Percentiles rank a stretch among this genome's conserved stretches.
Evolutionary conservation across 2,888 invertebrate species (phyloP).

Genomic region (Priocnemis perturbator): DNA sequence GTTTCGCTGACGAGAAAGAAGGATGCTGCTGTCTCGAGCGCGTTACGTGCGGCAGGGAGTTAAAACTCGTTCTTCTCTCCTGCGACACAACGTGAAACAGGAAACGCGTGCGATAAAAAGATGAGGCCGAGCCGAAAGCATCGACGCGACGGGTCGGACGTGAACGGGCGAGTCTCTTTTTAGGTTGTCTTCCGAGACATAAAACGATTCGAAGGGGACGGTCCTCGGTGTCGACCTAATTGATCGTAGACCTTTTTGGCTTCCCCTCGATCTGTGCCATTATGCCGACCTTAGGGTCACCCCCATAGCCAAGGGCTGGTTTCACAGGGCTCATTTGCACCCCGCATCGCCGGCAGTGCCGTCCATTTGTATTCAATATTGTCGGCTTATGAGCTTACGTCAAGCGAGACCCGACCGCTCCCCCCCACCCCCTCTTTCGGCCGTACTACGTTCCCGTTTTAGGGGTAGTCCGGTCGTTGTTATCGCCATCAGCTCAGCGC

Average conservation of each 20-base stretch:
- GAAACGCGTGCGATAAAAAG: too few species aligned
- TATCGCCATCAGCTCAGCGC: constrained; percentile 1
- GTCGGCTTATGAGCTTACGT: constrained; percentile 74
- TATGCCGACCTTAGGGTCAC: constrained; percentile 57
- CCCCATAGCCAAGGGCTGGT: constrained; percentile 45
- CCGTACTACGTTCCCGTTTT: constrained; percentile 2
- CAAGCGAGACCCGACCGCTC: neutral
- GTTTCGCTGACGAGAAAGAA: too few species aligned
- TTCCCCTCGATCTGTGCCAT: constrained; percentile 52
- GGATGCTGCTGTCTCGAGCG: too few species aligned
- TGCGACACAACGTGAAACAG: too few species aligned
- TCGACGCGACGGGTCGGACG: too few species aligned
- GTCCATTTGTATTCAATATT: constrained; percentile 75
- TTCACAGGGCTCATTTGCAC: constrained; percentile 70
- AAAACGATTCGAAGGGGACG: neutral
- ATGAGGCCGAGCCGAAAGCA: too few species aligned
- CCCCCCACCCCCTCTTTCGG: neutral
- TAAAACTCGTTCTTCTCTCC: too few species aligned
- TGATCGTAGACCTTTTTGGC: constrained; percentile 51
- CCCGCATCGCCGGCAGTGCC: constrained; percentile 57
- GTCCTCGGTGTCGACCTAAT: constrained; percentile 52
- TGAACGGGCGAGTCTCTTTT: too few species aligned
- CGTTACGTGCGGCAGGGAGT: too few species aligned
- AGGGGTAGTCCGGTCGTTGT: constrained; percentile 36
- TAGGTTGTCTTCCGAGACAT: too few species aligned